Conservation (phyloP, 2,888 invertebrate species). For the Odontothrips loti region DNA sequence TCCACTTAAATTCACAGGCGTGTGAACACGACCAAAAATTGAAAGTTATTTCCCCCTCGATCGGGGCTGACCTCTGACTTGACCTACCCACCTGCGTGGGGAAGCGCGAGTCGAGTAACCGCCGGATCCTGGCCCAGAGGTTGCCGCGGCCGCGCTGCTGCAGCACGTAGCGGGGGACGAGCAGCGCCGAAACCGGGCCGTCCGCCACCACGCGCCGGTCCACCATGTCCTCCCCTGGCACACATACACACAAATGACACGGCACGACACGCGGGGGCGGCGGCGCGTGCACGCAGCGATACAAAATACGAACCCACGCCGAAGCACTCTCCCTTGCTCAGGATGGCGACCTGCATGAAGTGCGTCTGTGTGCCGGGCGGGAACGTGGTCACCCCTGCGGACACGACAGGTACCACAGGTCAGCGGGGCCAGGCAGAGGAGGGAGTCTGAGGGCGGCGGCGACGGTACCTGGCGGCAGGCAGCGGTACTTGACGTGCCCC, state of each 20-base stretch:
- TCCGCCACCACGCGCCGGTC: slow-evolving; percentile 64
- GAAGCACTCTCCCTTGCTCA: slow-evolving; percentile 60
- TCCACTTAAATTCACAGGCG: too few species aligned
- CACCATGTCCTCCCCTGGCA: slow-evolving; percentile 57
- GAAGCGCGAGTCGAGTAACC: slow-evolving; percentile 58
- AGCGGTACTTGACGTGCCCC: neutral
- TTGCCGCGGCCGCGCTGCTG: slow-evolving; percentile 61
- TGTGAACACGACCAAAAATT: too few species aligned
- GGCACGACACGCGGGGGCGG: neutral
- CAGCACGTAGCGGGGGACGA: slow-evolving; percentile 67
- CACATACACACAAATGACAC: too few species aligned
- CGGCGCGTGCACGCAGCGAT: neutral
- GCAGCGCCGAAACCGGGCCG: slow-evolving; percentile 59
- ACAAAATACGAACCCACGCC: slow-evolving; percentile 52
- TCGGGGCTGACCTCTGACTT: neutral
- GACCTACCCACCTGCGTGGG: slow-evolving; percentile 47
- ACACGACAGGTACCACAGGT: neutral
- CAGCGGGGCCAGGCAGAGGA: neutral
- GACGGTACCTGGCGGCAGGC: neutral
- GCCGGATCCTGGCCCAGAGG: slow-evolving; percentile 60
- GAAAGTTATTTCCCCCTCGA: neutral
- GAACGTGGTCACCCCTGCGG: slow-evolving; percentile 37
- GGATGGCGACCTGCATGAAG: slow-evolving; percentile 55
- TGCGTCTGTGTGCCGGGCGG: slow-evolving; percentile 44
- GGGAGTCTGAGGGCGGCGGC: neutral